Evolutionary conservation across 2,888 invertebrate species (phyloP), one percentile per base, ranked within the genome.

Genomic region (Lutraria lutraria): DNA sequence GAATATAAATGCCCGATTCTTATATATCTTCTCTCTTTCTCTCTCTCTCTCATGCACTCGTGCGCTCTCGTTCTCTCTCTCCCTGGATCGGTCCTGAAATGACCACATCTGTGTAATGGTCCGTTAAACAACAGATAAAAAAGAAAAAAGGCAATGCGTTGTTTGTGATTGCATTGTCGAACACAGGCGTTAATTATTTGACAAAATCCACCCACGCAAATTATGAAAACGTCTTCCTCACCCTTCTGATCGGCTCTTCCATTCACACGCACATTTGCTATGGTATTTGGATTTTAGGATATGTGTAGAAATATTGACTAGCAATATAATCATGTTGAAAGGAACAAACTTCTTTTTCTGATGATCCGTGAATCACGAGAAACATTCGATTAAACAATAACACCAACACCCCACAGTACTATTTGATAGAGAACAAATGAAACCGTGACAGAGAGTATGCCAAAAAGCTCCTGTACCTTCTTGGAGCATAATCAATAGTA

Each of bases 401-500:
- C 34, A 53, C 53, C 31, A 82, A 72, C 87, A 31, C 76, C 87
- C 31, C 31, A 54, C 81, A 52, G 76, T 19, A 87, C 76, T 19
- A 76, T 72, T 54, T 82, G 82, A 82, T 82, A 34, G 82, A 31
- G 76, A 72, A 54, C 72, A 63, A 68, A 52, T 29, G 54, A 34
- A 54, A 76, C 19, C 19, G 72, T 82, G 29, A 53, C 81, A 54
- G 87, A 76, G 2, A 43, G 8, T 87, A 82, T 76, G 87, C 54
- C 76, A 52, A 68, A 54, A 15, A 31, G 68, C 54, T 54, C 13
- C 13, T 8, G 82, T 87, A 87, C 87, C 87, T 34, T 87, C 82
- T 56, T 72, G 21, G 43, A 31, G 80, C 43, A 81, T 34, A 89
- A 89, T 89, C 89, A 54, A 89, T 89, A 86, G 54, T n/a, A 80